A percentile compares a stretch with the other conserved stretches of the same genome.
Conservation (phyloP, 2,797 vertebrate genomes). For the Crax fasciolata region DNA sequence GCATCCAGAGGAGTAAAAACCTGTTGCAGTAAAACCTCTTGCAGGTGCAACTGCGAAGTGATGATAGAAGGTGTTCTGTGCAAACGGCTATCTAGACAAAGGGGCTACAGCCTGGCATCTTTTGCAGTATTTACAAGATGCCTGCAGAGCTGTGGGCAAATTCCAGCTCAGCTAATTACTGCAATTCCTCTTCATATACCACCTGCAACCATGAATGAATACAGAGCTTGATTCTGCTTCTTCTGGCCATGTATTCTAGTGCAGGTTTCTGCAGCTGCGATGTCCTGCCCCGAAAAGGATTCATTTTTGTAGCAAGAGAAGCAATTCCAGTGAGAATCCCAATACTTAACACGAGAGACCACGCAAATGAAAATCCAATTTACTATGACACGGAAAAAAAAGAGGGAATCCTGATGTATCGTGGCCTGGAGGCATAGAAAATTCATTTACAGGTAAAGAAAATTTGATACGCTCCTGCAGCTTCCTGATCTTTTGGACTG, state of each 20-base stretch:
- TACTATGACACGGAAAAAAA: not conserved
- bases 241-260: not conserved
- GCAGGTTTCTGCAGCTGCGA: not conserved
- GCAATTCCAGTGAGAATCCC: constrained; percentile 18
- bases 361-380: not conserved
- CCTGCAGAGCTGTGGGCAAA: constrained; percentile 54
- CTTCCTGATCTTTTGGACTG: not conserved
- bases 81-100: not conserved
- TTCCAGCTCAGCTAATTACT: constrained; percentile 56
- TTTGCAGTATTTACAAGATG: constrained; percentile 40
- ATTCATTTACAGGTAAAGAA: not conserved
- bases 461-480: not conserved
- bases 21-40: not conserved
- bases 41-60: not conserved
- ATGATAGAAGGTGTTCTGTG: not conserved
- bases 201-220: constrained; percentile 40
- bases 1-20: not conserved
- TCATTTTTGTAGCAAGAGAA: not conserved
- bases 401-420: not conserved
- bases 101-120: not conserved
- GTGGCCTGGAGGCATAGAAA: not conserved
- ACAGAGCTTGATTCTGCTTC: constrained; percentile 15
- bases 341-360: not conserved
- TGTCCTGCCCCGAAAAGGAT: not conserved
- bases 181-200: constrained; percentile 13